These are phyloP conservation scores for Agrotis exclamationis DNA, from an alignment of 2,888 invertebrate species.

Conservation along the genomic window DNA sequence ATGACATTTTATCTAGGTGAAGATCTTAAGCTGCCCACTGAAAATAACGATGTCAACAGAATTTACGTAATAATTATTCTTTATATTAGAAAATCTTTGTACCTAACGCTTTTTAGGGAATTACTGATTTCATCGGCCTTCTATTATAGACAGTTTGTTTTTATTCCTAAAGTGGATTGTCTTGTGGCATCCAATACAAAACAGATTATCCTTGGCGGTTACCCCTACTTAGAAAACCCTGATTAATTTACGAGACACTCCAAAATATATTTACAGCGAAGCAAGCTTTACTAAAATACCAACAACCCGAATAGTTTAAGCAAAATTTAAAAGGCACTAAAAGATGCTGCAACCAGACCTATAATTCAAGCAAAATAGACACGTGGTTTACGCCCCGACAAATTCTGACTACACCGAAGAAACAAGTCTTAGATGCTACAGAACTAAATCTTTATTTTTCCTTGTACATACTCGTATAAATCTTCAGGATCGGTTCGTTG, in stretches of 20 bases:
- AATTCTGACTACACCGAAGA: constrained; percentile 45
- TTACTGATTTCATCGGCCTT: too few relatives aligned
- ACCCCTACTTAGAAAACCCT: not conserved
- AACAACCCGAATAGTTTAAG: not conserved
- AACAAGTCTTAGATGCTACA: constrained; percentile 44
- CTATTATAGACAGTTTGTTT: too few relatives aligned
- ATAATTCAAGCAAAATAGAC: constrained; percentile 53
- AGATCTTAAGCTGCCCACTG: too few relatives aligned
- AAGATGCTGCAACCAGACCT: constrained; percentile 3
- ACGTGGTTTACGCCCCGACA: constrained; percentile 52
- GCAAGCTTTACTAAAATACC: not conserved
- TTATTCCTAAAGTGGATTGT: not conserved
- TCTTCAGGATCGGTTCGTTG: constrained; percentile 66
- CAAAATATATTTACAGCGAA: not conserved
- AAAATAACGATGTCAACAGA: too few relatives aligned
- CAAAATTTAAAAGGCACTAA: constrained; percentile 6
- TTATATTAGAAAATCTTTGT: too few relatives aligned
- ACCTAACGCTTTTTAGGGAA: too few relatives aligned
- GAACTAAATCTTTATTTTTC: constrained; percentile 61
- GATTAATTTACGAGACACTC: not conserved
- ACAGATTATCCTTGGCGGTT: not conserved
- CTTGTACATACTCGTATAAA: constrained; percentile 66
- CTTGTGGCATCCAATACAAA: not conserved
- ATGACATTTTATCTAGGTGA: too few relatives aligned
- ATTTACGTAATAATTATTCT: too few relatives aligned